A percentile compares a stretch with the other conserved stretches of the same genome.
Conservation (phyloP, 1,140 invertebrate species). For the Musca vetustissima region DNA sequence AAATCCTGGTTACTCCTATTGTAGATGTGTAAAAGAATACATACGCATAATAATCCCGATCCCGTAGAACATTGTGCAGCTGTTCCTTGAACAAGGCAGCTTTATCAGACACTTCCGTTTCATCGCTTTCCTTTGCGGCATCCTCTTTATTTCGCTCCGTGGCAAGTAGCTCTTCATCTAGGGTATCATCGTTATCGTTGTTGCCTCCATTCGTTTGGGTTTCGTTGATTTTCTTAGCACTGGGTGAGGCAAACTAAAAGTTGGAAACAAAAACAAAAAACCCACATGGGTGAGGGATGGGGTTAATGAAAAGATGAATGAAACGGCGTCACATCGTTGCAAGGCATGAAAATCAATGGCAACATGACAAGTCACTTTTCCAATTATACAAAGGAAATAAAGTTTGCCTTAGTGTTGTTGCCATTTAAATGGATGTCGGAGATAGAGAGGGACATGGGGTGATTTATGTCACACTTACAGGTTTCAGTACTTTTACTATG, state of each 20-base stretch:
- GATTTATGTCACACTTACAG: constrained; percentile 61
- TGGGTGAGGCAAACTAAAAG: constrained; percentile 44
- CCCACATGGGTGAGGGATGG: no score
- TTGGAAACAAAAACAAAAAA: not conserved
- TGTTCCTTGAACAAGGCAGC: constrained; percentile 73
- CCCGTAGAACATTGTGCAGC: constrained; percentile 79
- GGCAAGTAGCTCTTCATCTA: constrained; percentile 47
- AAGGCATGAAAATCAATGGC: no score
- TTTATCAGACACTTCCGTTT: constrained; percentile 44
- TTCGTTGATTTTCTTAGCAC: constrained; percentile 48
- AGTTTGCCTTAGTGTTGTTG: constrained; percentile 6
- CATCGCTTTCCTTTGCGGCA: constrained; percentile 20
- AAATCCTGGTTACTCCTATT: no score
- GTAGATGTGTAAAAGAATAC: no score
- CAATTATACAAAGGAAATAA: constrained; percentile 8
- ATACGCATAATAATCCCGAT: constrained; percentile 76
- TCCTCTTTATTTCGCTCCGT: constrained; percentile 26
- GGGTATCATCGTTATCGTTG: constrained; percentile 33
- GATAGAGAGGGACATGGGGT: not conserved
- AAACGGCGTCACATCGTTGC: no score
- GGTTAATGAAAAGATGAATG: not conserved
- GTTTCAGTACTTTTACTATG: constrained; percentile 83
- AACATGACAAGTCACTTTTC: not conserved
- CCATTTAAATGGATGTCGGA: not conserved
- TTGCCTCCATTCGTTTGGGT: constrained; percentile 26